phyloP scores from a whole-genome alignment of 2,113 vertebrate genomes.

The Microcebus lehilahytsara region DNA sequence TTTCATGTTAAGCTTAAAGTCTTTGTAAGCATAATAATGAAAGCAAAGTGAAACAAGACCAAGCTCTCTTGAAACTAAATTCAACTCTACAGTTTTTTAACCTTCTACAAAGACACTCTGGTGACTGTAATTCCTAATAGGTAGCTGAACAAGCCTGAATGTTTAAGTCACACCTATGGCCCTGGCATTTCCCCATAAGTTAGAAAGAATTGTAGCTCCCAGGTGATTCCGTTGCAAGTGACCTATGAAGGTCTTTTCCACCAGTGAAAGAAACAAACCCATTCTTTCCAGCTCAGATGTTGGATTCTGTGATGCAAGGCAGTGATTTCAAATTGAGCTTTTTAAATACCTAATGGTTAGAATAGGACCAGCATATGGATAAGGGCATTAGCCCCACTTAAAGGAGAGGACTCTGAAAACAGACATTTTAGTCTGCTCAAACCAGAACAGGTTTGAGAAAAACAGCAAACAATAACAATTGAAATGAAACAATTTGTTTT shows the following conservation, averaged over 20 bases:
- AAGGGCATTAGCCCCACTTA: not conserved
- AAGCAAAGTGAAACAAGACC: not conserved
- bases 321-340: slow-evolving; percentile 53
- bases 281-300: slow-evolving; percentile 32
- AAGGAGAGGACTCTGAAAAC: not conserved
- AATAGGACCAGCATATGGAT: slow-evolving; percentile 17
- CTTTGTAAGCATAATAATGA: not conserved
- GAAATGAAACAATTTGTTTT: not conserved
- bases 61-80: slow-evolving; percentile 20
- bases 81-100: slow-evolving; percentile 27
- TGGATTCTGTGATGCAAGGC: slow-evolving; percentile 31
- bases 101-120: slow-evolving; percentile 33
- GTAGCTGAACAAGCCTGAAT: slow-evolving; percentile 49
- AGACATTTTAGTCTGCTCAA: not conserved
- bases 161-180: slow-evolving; percentile 65
- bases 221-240: slow-evolving; percentile 53
- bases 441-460: not conserved
- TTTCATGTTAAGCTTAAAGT: not conserved
- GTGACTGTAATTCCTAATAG: slow-evolving; percentile 59
- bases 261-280: slow-evolving; percentile 45
- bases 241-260: slow-evolving; percentile 70
- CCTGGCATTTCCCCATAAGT: slow-evolving; percentile 53
- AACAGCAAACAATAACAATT: not conserved
- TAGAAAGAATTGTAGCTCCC: slow-evolving; percentile 64
- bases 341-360: not conserved